These are phyloP conservation scores for Pipistrellus nathusii DNA, from an alignment of 2,797 vertebrate species.

Conservation along the genomic window DNA sequence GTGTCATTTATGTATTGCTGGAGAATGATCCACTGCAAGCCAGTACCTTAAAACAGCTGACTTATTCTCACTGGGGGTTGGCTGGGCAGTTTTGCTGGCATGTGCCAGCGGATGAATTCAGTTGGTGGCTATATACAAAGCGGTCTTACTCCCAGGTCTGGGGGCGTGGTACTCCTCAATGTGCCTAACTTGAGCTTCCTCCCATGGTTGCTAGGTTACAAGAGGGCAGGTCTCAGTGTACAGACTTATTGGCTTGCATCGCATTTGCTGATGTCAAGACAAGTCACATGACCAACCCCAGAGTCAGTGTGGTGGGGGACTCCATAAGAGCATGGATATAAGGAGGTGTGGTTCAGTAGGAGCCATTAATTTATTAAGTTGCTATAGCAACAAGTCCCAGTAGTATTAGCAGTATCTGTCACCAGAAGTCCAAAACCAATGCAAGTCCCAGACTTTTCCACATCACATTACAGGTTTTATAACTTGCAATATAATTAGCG, in stretches of 20 bases:
- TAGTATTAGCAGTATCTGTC: conserved; percentile 41
- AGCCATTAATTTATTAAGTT: conserved; percentile 38
- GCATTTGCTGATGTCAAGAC: conserved; percentile 45
- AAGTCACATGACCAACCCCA: background rate
- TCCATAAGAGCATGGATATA: background rate
- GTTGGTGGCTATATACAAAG: background rate
- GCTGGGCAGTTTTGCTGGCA: background rate
- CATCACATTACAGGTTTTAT: background rate
- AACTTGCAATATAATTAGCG: background rate
- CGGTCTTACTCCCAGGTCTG: background rate
- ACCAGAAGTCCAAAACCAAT: background rate
- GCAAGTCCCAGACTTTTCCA: conserved; percentile 48
- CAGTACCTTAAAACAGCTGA: conserved; percentile 21
- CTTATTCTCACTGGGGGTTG: background rate
- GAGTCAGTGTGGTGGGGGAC: background rate
- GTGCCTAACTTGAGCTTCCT: conserved; percentile 22
- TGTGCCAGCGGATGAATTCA: background rate
- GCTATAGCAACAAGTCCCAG: background rate
- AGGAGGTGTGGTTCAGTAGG: background rate
- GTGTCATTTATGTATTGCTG: background rate
- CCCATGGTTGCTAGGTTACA: background rate
- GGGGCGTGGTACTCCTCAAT: background rate
- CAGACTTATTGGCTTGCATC: background rate
- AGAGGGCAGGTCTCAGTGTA: background rate
- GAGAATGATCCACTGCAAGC: conserved; percentile 5